phyloP scores from a whole-genome alignment of 2,797 vertebrate species.

The Lepus townsendii region DNA sequence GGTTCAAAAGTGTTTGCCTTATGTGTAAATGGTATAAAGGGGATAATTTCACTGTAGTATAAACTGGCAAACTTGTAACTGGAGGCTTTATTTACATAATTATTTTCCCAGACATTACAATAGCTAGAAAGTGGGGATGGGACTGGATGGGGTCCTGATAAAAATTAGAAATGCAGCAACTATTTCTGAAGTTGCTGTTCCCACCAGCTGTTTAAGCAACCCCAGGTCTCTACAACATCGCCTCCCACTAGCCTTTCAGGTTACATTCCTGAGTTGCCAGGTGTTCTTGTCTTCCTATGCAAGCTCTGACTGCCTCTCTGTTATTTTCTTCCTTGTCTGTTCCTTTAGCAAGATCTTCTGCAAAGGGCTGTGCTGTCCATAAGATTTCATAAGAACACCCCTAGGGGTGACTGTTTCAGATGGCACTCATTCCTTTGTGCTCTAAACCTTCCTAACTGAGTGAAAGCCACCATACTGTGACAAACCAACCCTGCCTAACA shows the following conservation, averaged over 20 bases:
- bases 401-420: background rate
- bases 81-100: background rate
- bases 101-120: background rate
- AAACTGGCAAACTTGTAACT: accelerated
- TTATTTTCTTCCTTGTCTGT: background rate
- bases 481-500: background rate
- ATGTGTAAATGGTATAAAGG: background rate
- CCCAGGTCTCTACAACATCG: background rate
- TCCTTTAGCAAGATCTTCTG: background rate
- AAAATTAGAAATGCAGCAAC: background rate
- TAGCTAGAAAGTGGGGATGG: background rate
- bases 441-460: background rate
- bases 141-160: background rate
- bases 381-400: conserved; percentile 2
- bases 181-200: background rate
- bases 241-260: background rate
- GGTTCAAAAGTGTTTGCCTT: background rate
- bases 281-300: background rate
- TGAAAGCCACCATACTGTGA: conserved; percentile 30
- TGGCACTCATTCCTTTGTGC: background rate
- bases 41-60: background rate
- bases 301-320: background rate
- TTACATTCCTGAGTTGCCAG: background rate
- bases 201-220: background rate
- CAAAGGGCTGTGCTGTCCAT: background rate